Evolutionary conservation across 2,797 vertebrate species (phyloP), one percentile per base, ranked within the genome.

Genomic region (Moxostoma hubbsi): DNA sequence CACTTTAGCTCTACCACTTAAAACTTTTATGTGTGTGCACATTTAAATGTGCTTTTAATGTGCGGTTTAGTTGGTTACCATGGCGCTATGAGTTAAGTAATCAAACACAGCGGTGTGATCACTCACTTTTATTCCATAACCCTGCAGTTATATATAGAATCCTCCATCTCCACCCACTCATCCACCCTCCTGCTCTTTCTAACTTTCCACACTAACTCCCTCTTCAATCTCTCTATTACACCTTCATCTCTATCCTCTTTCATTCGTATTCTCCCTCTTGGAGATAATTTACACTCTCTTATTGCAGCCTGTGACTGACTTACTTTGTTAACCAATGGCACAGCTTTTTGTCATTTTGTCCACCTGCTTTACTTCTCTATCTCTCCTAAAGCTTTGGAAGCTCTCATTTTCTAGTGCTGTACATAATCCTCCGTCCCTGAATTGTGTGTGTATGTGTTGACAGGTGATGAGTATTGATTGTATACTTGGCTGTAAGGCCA

Each of bases 101-200:
- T 93, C 91, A 90, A 86, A 90, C 86, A 24, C 24, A 89, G 90
- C 89, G 91, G 67, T 81, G 73, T 79, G 78, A 92, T 92, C 89
- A 89, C 89, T 89, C 86, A 89, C 88, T 90, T 93, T 91, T 93
- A 93, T 93, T 92, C 90, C 89, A 86, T 91, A 93, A 93, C 87
- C 88, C 81, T 89, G 85, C 86, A 89, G 92, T 92, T 86, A 88
- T 92, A 93, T 90, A 93, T 93, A 93, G 93, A 92, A 86, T 91
- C 87, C 88, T 90, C 87, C 86, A 90, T 87, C 86, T 90, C 89
- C 91, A 88, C 92, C 93, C 90, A 93, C 85, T 81, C 82, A 61
- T 69, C 80, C 85, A 79, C 74, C 82, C 92, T 87, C 64, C 87
- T 90, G 85, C 88, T 88, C 88, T 90, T 86, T 84, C 81, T 89